Conservation (phyloP, 1,140 invertebrate species). For the Asobara japonica region DNA sequence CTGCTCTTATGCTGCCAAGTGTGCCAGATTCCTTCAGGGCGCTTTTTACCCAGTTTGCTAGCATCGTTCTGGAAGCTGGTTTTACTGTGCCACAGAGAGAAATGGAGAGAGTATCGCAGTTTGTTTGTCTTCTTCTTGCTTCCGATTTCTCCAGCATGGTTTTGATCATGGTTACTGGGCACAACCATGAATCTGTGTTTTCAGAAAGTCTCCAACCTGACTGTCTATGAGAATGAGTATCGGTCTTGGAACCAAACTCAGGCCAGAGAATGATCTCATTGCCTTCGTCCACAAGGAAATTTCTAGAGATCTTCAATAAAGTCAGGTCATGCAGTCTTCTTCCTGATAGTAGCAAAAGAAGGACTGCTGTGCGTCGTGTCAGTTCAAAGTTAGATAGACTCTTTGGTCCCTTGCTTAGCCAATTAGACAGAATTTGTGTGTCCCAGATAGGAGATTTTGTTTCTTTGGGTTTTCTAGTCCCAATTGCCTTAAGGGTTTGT, state of each 20-base stretch:
- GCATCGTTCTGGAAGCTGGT: conserved; percentile 21
- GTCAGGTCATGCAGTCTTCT: conserved; percentile 39
- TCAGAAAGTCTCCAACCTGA: conserved; percentile 25
- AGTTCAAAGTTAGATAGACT: conserved; percentile 37
- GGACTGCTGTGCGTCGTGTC: conserved; percentile 38
- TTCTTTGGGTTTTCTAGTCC: conserved; percentile 16
- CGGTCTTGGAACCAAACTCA: conserved; percentile 45
- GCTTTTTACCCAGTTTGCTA: conserved; percentile 44
- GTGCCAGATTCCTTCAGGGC: conserved; percentile 35
- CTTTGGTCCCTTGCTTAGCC: background rate
- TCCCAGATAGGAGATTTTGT: conserved; percentile 28
- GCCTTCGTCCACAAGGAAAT: background rate
- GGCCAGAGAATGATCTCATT: conserved; percentile 37
- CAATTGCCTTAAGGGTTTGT: conserved; percentile 31
- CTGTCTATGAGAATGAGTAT: conserved; percentile 24
- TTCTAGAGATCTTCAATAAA: conserved; percentile 30
- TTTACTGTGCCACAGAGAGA: conserved; percentile 9
- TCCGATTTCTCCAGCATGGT: conserved; percentile 1
- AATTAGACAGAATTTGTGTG: conserved; percentile 24
- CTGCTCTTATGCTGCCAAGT: conserved; percentile 46
- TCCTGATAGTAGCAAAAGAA: conserved; percentile 41
- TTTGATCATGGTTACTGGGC: conserved; percentile 13
- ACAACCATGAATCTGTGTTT: background rate
- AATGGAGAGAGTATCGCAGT: conserved; percentile 12
- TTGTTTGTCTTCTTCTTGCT: background rate